Evolutionary conservation across 2,888 invertebrate species (phyloP).

Genomic region (Luperina nickerlii): DNA sequence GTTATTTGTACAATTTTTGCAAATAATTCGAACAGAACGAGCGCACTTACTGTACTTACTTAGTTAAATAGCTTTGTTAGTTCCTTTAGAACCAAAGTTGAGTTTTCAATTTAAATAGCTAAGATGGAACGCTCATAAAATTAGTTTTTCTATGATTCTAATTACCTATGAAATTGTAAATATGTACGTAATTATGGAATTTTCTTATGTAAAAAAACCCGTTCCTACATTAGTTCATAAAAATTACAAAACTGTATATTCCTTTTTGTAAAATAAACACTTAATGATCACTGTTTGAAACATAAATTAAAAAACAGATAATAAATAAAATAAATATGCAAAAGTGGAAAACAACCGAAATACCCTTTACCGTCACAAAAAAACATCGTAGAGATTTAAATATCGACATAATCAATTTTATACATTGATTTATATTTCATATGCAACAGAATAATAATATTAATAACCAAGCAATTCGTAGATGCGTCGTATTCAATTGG

Average conservation of each 20-base stretch:
- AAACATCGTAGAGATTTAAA: conserved; percentile 22
- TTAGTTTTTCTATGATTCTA: not conserved
- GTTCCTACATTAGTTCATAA: no score
- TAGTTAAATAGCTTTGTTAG: conserved; percentile 36
- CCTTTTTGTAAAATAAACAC: not conserved
- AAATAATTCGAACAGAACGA: conserved; percentile 17
- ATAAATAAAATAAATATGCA: conserved; percentile 11
- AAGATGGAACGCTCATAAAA: not conserved
- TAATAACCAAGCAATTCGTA: conserved; percentile 3
- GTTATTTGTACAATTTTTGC: conserved; percentile 29
- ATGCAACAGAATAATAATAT: conserved; percentile 11
- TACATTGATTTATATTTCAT: conserved; percentile 26
- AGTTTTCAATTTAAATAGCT: not conserved
- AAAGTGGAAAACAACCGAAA: not conserved
- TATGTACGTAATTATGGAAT: not conserved
- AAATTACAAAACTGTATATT: no score
- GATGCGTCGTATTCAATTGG: conserved; percentile 9
- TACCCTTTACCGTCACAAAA: conserved; percentile 12
- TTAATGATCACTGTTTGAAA: not conserved
- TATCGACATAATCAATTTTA: conserved; percentile 17
- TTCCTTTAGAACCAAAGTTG: conserved; percentile 2
- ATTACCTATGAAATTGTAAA: not conserved
- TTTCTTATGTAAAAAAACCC: not conserved
- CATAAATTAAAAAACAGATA: conserved; percentile 12
- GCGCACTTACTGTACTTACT: not conserved